phyloP scores from a whole-genome alignment of 2,888 invertebrate genomes.

The Elmis aenea region DNA sequence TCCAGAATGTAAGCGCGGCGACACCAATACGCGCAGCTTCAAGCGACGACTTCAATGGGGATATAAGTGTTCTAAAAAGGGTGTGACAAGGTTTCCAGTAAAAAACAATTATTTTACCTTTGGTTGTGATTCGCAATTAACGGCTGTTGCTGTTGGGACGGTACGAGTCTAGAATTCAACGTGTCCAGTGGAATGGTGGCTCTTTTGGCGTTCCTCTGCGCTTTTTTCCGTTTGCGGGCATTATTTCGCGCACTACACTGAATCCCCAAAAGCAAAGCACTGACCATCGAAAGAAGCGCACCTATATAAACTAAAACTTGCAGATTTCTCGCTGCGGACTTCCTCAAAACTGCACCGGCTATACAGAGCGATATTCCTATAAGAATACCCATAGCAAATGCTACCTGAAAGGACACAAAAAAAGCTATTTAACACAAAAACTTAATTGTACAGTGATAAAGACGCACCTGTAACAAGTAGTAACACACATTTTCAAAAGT shows the following conservation, averaged over 20 bases:
- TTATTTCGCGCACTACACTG: constrained; percentile 57
- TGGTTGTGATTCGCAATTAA: constrained; percentile 22
- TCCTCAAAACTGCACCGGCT: constrained; percentile 59
- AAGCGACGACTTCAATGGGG: no score
- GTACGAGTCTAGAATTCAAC: constrained; percentile 23
- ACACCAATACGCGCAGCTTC: no score
- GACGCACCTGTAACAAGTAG: constrained; percentile 59
- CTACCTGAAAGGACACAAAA: constrained; percentile 48
- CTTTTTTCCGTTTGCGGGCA: constrained; percentile 35
- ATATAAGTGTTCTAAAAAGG: no score
- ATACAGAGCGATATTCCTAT: constrained; percentile 62
- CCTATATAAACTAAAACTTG: constrained; percentile 65
- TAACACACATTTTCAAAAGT: constrained; percentile 69
- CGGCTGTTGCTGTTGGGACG: constrained; percentile 23
- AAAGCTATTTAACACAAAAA: neutral
- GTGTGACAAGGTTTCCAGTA: no score
- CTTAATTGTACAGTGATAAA: neutral
- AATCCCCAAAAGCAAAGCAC: constrained; percentile 57
- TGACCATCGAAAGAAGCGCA: constrained; percentile 58
- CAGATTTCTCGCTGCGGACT: constrained; percentile 60
- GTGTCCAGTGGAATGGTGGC: constrained; percentile 38
- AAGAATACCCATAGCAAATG: constrained; percentile 62
- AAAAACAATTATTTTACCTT: constrained; percentile 18
- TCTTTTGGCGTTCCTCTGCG: constrained; percentile 34
- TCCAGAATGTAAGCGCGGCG: no score